Base-by-base conservation (phyloP, 2,888 invertebrate genomes). In the Smittia aterrima region DNA sequence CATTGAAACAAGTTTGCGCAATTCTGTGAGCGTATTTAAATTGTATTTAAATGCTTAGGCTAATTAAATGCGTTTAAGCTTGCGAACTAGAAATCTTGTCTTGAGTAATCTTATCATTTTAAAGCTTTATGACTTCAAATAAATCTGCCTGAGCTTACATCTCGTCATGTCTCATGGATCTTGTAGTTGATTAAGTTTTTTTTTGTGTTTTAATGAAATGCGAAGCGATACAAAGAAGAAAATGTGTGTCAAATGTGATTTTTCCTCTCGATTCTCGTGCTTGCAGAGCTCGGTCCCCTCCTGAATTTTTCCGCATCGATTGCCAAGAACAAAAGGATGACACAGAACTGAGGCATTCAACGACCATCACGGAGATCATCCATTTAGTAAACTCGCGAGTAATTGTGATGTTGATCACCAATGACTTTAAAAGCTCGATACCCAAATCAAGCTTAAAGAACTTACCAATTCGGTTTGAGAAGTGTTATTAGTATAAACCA, bases 261-360 rank as follows among this genome's bases (percentile, higher is more conserved):
- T 66, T 66, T 66, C 66, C 66, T 27, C 66, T 66, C 32, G 27
- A 1, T 32, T 66, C 25, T 2, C 3, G 24, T 25, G 7, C 22
- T 24, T 22, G 11, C 13, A 4, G 22, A 11, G 22, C 62, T 58
- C 22, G 18, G 47, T 20, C 22, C 6, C 25, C 32, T 66, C 66
- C 16, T n/a, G 22, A 66, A 22, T 3, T 41, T 67, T 67, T 67
- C 67, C 41, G 47, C 67, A 41, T 24, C 47, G 47, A 11, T 24
- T 20, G 24, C 4, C 25, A 68, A 68, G 24, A 68, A 68, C 68
- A 68, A 68, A 68, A 24, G 68, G 68, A 68, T 22, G n/a, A 38
- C 38, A 38, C 38, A 38, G 11, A 47, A 47, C n/a, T 11, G 38
- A 11, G 16, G 47, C 47, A 47, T 6, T 47, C 47, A 47, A 11